Evolutionary conservation across 2,113 vertebrate genomes (phyloP).

Genomic region (Nasalis larvatus): DNA sequence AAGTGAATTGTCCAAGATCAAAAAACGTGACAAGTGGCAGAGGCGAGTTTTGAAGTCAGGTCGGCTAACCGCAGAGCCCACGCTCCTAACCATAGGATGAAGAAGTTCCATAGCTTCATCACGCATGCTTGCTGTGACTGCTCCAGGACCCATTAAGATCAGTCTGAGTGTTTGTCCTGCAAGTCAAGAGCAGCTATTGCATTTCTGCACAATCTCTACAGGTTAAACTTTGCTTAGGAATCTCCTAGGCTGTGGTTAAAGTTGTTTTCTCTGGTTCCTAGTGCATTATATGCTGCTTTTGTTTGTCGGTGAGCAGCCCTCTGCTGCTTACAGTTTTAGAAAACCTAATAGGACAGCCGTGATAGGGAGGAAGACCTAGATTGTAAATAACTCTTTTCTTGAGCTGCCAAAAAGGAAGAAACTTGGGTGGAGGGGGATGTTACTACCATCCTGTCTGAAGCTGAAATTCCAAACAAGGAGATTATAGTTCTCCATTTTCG

Average conservation of each 20-base stretch:
- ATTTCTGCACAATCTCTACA: neutral
- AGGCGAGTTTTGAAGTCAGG: neutral
- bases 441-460: slow-evolving; percentile 40
- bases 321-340: slow-evolving; percentile 30
- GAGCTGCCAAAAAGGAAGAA: slow-evolving; percentile 61
- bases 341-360: slow-evolving; percentile 45
- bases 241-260: neutral
- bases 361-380: slow-evolving; percentile 56
- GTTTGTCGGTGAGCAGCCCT: slow-evolving; percentile 30
- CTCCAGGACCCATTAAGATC: neutral
- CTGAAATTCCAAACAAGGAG: slow-evolving; percentile 40
- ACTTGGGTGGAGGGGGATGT: slow-evolving; percentile 56
- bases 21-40: neutral
- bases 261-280: neutral
- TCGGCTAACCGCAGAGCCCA: neutral
- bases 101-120: neutral
- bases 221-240: neutral
- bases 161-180: neutral
- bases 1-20: neutral
- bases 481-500: neutral
- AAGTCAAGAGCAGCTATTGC: neutral
- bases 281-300: neutral
- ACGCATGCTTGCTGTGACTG: neutral
- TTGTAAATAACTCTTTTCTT: slow-evolving; percentile 69
- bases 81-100: neutral